phyloP scores from a whole-genome alignment of 2,888 invertebrate genomes.

The Andrena bucephala region DNA sequence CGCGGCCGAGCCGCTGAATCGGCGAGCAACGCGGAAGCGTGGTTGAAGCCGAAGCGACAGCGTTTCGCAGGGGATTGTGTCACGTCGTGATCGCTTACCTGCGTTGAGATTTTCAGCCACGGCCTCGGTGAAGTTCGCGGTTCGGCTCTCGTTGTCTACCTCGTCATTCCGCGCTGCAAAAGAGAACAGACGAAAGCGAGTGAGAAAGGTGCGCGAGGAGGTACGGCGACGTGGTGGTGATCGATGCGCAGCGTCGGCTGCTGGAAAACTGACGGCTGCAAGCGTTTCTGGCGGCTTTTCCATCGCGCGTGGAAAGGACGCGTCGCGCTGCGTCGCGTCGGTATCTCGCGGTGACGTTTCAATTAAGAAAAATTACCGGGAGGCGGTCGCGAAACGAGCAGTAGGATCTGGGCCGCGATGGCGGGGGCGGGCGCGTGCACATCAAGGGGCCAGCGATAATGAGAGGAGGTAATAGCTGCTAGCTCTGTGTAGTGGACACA shows the following conservation, averaged over 20 bases:
- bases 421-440: slow-evolving; percentile 16
- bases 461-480: slow-evolving; percentile 67
- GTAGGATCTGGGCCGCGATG: not conserved
- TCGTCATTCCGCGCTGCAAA: slow-evolving; percentile 76
- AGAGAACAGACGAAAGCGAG: not conserved
- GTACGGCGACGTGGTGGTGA: not conserved
- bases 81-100: slow-evolving; percentile 67
- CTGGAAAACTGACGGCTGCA: not conserved
- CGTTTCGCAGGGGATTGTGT: not conserved
- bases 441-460: slow-evolving; percentile 64
- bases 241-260: not conserved
- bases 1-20: too few species aligned
- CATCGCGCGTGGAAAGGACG: not conserved
- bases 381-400: slow-evolving; percentile 31
- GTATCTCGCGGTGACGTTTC: slow-evolving; percentile 53
- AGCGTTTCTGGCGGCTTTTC: slow-evolving; percentile 20
- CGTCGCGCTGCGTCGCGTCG: not conserved
- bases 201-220: not conserved
- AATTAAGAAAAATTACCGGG: slow-evolving; percentile 66
- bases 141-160: slow-evolving; percentile 74
- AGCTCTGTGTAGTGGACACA: slow-evolving; percentile 69
- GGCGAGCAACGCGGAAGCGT: not conserved
- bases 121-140: slow-evolving; percentile 68
- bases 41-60: not conserved
- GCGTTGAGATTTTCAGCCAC: slow-evolving; percentile 77